These are phyloP conservation scores for Rousettus leschenaultii DNA, from an alignment of 2,113 vertebrate genomes.

Conservation along the genomic window DNA sequence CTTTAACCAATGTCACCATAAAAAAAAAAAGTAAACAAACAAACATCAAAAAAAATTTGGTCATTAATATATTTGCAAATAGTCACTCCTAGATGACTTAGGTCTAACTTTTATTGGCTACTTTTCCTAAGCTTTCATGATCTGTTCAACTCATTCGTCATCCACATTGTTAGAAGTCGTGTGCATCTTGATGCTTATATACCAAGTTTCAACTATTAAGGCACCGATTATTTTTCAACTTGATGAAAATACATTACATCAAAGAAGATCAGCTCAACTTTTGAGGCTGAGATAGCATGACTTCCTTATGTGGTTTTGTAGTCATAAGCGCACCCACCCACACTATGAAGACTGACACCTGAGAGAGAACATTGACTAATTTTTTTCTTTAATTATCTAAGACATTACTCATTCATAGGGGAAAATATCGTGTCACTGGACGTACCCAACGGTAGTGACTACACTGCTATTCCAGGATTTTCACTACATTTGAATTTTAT, in stretches of 20 bases:
- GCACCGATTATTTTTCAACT: background rate
- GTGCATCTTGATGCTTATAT: background rate
- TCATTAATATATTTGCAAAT: background rate
- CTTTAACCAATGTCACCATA: no score
- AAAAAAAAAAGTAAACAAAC: no score
- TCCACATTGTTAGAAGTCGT: background rate
- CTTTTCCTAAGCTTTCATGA: background rate
- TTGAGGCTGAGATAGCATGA: background rate
- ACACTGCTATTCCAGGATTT: background rate
- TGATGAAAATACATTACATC: background rate
- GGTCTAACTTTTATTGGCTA: background rate
- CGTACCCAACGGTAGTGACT: background rate
- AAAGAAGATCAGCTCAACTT: background rate
- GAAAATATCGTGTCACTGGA: background rate
- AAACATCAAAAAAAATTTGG: no score
- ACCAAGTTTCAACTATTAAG: background rate
- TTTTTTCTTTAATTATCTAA: slow-evolving; percentile 5
- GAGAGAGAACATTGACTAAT: background rate
- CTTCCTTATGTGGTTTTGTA: background rate
- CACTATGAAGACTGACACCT: background rate
- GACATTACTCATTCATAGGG: background rate
- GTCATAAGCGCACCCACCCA: background rate
- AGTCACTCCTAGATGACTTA: background rate
- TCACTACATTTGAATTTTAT: background rate
- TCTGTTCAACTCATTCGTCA: background rate